phyloP scores from a whole-genome alignment of 2,888 invertebrate species.

The Tinea pellionella region DNA sequence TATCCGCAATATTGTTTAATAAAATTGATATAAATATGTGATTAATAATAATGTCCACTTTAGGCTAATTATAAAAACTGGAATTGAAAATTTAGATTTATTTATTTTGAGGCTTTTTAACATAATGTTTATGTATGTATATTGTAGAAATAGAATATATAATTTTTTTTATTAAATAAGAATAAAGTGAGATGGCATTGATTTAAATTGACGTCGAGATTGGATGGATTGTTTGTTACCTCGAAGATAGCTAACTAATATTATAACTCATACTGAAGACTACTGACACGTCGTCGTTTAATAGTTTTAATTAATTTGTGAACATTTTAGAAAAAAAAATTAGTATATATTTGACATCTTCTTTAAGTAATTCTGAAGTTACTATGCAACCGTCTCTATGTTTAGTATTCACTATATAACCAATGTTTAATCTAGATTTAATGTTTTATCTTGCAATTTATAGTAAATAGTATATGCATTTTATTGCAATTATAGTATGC shows the following conservation, averaged over 20 bases:
- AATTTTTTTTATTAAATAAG: neutral
- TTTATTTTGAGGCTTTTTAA: slow-evolving; percentile 22
- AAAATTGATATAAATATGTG: slow-evolving; percentile 7
- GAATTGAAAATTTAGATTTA: slow-evolving; percentile 30
- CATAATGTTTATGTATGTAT: slow-evolving; percentile 4
- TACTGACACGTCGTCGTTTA: neutral
- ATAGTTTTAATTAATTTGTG: neutral
- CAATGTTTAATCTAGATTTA: neutral
- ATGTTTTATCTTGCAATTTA: neutral
- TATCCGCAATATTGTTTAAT: neutral
- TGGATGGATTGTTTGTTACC: neutral
- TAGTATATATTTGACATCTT: too few species aligned
- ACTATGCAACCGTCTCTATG: neutral
- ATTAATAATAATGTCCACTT: slow-evolving; percentile 29
- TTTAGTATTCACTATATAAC: neutral
- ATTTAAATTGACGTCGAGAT: neutral
- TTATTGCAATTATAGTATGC: neutral
- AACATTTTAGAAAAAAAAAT: neutral
- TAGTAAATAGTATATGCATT: neutral
- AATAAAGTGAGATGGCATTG: neutral
- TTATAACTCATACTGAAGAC: slow-evolving; percentile 2
- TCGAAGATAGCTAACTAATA: neutral
- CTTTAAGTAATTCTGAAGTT: neutral
- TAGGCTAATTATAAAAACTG: slow-evolving; percentile 30
- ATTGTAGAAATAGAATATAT: neutral